phyloP scores from a whole-genome alignment of 2,888 invertebrate genomes.

The Macrosiphum euphorbiae region DNA sequence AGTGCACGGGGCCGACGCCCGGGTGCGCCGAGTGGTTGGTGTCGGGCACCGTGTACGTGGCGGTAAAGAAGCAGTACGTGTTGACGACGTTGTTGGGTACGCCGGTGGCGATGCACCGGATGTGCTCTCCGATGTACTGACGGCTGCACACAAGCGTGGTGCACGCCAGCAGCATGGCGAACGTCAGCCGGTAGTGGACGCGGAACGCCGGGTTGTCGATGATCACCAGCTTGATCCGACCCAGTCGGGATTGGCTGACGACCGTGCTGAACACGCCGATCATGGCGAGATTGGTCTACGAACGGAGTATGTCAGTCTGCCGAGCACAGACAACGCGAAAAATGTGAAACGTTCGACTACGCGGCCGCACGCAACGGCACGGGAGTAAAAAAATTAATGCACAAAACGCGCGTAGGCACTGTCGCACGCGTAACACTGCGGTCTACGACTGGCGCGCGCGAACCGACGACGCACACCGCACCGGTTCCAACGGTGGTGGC shows the following conservation, averaged over 20 bases:
- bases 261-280: conserved; percentile 88
- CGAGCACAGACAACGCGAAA: not conserved
- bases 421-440: conserved; percentile 46
- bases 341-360: not conserved
- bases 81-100: conserved; percentile 87
- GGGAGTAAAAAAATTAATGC: not conserved
- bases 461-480: conserved; percentile 40
- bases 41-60: conserved; percentile 93
- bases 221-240: conserved; percentile 88
- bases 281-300: conserved; percentile 75
- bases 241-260: conserved; percentile 76
- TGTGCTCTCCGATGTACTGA: conserved; percentile 92
- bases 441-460: conserved; percentile 45
- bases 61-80: conserved; percentile 94
- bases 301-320: not conserved
- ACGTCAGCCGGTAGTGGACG: conserved; percentile 90
- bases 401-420: conserved; percentile 16
- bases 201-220: conserved; percentile 91
- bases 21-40: conserved; percentile 85
- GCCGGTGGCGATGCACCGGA: conserved; percentile 85
- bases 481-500: conserved; percentile 54
- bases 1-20: conserved; percentile 83
- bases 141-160: conserved; percentile 92
- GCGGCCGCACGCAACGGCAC: not conserved
- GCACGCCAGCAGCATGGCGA: conserved; percentile 85